phyloP scores from a whole-genome alignment of 1,140 invertebrate species.

The Lethocerus indicus region DNA sequence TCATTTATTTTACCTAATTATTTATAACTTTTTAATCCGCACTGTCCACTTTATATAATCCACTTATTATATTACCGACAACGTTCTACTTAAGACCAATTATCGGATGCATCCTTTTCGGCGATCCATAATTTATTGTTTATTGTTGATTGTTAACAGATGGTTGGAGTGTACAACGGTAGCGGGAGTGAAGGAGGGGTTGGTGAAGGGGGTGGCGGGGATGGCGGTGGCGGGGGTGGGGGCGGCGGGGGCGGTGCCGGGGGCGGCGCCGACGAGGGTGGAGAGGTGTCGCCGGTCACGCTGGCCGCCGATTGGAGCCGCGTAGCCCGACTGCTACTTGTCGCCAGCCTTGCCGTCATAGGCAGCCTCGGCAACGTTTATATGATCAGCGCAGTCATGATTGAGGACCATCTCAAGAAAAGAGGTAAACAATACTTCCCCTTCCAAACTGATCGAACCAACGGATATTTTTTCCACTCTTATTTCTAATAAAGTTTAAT shows the following conservation, averaged over 20 bases:
- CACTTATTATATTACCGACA: too few relatives aligned
- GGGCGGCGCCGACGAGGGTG: too few relatives aligned
- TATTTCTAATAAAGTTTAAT: too few relatives aligned
- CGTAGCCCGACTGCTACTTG: conserved; percentile 42
- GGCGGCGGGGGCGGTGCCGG: background rate
- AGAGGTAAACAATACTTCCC: conserved; percentile 33
- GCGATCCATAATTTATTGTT: too few relatives aligned
- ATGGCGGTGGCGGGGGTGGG: background rate
- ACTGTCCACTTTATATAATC: too few relatives aligned
- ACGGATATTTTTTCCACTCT: too few relatives aligned
- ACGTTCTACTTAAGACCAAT: too few relatives aligned
- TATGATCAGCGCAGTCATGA: conserved; percentile 57
- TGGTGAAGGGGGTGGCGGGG: background rate
- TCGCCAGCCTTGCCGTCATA: conserved; percentile 41
- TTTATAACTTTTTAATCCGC: too few relatives aligned
- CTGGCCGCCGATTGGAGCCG: conserved; percentile 47
- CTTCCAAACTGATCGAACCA: too few relatives aligned
- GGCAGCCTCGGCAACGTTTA: conserved; percentile 59
- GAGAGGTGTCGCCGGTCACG: conserved; percentile 32
- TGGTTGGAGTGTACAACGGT: background rate
- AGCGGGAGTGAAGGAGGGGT: background rate
- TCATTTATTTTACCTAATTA: too few relatives aligned
- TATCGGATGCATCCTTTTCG: too few relatives aligned
- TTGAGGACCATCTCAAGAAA: conserved; percentile 50
- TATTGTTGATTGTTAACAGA: too few relatives aligned